Conservation (phyloP, 2,113 vertebrate genomes). For the Columba livia region DNA sequence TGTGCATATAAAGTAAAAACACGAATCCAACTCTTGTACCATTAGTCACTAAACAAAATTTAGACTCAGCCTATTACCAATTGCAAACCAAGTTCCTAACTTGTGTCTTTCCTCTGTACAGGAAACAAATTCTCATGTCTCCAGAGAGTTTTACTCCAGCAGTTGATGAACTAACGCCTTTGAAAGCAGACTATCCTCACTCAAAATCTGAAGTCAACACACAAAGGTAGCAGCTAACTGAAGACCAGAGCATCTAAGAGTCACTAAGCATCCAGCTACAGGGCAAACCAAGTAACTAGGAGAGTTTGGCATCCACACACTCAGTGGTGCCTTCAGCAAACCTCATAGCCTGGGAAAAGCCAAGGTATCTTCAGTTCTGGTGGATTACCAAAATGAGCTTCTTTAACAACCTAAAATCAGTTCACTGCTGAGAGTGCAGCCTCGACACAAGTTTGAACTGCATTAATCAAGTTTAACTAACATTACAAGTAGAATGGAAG, state of each 20-base stretch:
- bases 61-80: background rate
- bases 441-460: background rate
- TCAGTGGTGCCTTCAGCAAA: background rate
- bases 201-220: background rate
- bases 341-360: background rate
- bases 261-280: background rate
- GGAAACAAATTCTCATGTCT: background rate
- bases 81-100: background rate
- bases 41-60: background rate
- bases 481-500: background rate
- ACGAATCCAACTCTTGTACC: background rate
- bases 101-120: background rate
- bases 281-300: background rate
- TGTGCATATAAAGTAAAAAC: background rate
- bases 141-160: conserved; percentile 1
- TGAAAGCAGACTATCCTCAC: background rate
- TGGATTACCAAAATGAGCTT: background rate
- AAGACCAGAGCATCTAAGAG: background rate
- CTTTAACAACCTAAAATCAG: background rate
- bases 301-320: accelerated
- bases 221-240: background rate
- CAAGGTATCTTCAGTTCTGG: background rate
- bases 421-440: background rate
- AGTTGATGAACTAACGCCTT: background rate
- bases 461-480: background rate